Base-by-base conservation (phyloP, 30 jellyfish, hydroid and myxozoan species). In the Calvadosia cruxmelitensis region DNA sequence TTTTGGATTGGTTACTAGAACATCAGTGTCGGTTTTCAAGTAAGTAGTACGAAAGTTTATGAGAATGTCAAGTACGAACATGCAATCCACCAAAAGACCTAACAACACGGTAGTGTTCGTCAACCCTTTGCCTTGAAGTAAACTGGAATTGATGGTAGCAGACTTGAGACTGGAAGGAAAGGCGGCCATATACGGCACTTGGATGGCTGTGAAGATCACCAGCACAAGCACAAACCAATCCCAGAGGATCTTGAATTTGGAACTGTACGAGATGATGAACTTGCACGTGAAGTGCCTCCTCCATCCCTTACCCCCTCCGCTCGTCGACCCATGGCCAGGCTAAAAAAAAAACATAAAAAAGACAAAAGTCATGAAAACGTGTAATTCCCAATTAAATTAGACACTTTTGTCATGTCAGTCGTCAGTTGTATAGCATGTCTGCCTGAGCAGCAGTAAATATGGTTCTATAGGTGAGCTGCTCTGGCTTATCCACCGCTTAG, bases 211-310 rank as follows among this genome's bases (percentile, higher is more conserved):
- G 69, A 78, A 77, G 49, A 84, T 64, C 1, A 84, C 95, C 51
- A 84, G 77, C 20, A 84, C 51, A 15, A 84, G 77, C 26, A 84
- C 93, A 57, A 84, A 57, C 95, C 95, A 84, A 69, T 84, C 95
- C 95, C 95, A 84, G 26, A 84, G 52, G 36, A 84, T 73, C 63
- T 84, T 84, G 49, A 72, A 20, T n/a, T 75, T 83, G 79, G 89
- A 70, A 63, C 78, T 73, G 73, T 84, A 85, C 0, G 73, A 75
- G 24, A 84, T 73, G 42, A 84, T 73, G 31, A 75, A 84, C 16
- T 71, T 48, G 57, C 87, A 84, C 24, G 50, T 49, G 16, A 50
- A 36, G 33, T 63, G 53, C 49, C 68, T 31, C 34, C 78, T 69
- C 27, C 73, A 65, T 24, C 52, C n/a, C n/a, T n/a, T n/a, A n/a